Conservation (phyloP, 2,113 vertebrate species). For the Danionella cerebrum region DNA sequence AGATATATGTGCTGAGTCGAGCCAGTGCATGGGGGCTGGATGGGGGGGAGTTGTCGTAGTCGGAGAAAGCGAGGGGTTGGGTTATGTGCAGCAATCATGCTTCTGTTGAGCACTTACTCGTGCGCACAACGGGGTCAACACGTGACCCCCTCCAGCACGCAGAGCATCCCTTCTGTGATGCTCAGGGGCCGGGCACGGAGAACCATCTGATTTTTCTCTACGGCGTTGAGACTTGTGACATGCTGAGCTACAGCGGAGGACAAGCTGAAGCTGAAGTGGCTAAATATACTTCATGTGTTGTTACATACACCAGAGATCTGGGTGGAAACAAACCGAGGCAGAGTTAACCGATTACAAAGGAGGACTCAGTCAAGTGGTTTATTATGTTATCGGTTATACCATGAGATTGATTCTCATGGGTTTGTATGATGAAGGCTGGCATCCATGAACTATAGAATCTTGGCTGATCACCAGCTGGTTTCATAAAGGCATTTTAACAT, state of each 20-base stretch:
- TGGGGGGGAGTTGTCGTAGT: background rate
- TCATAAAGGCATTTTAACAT: too few relatives aligned
- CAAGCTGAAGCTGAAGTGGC: slow-evolving; percentile 2
- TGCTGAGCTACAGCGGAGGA: slow-evolving; percentile 34
- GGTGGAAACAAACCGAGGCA: background rate
- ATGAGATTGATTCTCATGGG: background rate
- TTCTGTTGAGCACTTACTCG: slow-evolving; percentile 51
- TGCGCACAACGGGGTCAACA: slow-evolving; percentile 70
- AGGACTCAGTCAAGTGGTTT: background rate
- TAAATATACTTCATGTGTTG: slow-evolving; percentile 52
- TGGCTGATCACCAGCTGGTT: too few relatives aligned
- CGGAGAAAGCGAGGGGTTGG: slow-evolving; percentile 17
- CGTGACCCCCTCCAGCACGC: slow-evolving; percentile 58
- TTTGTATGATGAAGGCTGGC: too few relatives aligned
- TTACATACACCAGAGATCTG: slow-evolving; percentile 33
- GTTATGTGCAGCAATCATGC: background rate
- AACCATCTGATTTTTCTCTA: slow-evolving; percentile 54
- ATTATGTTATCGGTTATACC: too few relatives aligned
- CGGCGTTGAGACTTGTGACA: slow-evolving; percentile 49
- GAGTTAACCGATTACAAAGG: background rate
- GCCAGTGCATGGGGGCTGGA: slow-evolving; percentile 36
- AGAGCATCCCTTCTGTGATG: slow-evolving; percentile 50
- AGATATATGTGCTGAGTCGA: slow-evolving; percentile 41
- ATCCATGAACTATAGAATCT: too few relatives aligned
- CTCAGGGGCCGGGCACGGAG: slow-evolving; percentile 37